Base-by-base conservation (phyloP, 2,888 invertebrate genomes). In the Caenorhabditis sinica region DNA sequence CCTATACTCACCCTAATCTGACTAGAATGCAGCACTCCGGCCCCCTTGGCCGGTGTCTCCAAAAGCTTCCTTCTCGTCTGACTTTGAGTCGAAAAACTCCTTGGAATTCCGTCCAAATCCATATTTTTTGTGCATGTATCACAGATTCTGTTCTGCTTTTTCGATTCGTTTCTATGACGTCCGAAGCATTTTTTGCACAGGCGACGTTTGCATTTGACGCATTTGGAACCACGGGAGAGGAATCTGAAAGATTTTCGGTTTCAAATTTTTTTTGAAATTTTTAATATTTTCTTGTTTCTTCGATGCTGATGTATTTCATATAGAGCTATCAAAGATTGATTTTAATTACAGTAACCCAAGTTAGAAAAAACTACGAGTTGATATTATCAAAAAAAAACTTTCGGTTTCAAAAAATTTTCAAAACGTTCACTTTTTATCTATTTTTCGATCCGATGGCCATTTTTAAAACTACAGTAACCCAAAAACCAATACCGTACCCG, bases 181-280 rank as follows among this genome's bases (percentile, higher is more conserved):
- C 91, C 91, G 56, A 92, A 91, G 69, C 92, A 92, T 60, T 91
- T 91, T 72, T 91, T 90, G 86, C 92, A 92, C 61, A 90, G 88
- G 23, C 90, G 88, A 30, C 89, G 86, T 30, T 66, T 79, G 69
- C 92, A 92, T 79, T 88, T 87, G 23, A 72, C 76, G 36, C 88
- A 88, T 85, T 88, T 88, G 11, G 85, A 56, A 13, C 88, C 88
- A 1, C 88, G 82, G 8, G 86, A 86, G 43, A 85, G 75, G 60
- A 88, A 83, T 28, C 86, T 86, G 83, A 30, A 69, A 40, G 5
- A 51, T 15, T 49, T 25, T 53, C 25, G 3, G 25, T 13, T 45
- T 8, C 2, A 45, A 45, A 13, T 17, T n/a, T 45, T 45, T 45
- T 45, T 45, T 13, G 45, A 45, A 51, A 51, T 20, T 51, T 51